Base-by-base conservation (phyloP, 2,113 vertebrate genomes). In the Pygoscelis adeliae region DNA sequence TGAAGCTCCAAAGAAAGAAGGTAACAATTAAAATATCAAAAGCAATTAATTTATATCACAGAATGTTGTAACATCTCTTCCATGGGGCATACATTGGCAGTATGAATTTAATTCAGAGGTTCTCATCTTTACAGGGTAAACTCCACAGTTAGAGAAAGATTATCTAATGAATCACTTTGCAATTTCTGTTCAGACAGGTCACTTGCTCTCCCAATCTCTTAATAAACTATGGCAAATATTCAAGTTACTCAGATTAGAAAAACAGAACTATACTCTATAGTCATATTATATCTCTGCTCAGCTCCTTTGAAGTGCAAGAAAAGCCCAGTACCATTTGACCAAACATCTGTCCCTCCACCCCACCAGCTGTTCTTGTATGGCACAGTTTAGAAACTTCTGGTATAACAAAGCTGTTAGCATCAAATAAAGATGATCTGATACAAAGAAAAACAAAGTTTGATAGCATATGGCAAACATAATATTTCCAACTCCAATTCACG, bases 331-430 rank as follows among this genome's bases (percentile, higher is more conserved):
- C 56, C 92, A 97, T 94, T 94, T 97, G 90, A 97, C 92, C 96
- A 97, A 96, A 94, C 97, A 96, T 96, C 95, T 97, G 96, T 97
- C 96, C 80, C 92, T 92, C 95, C 96, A 91, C 95, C 92, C 94
- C 80, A 90, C 83, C 94, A 95, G 93, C 89, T 97, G 96, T 91
- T 95, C 87, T 40, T 79, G 70, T 22, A 83, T 23, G 83, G 90
- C 44, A 86, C 50, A 89, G 30, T 36, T 70, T 83, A 86, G 86
- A 87, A 96, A 79, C 44, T 93, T 95, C 71, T 84, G 59, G 86
- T 94, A 13, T 89, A 95, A 95, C 86, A 95, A 94, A 97, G 94
- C 95, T 89, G 94, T 89, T 81, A 87, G 73, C 90, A 95, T 84
- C 90, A 97, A 95, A 93, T 83, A 89, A 61, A 89, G 86, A 95